phyloP scores from a whole-genome alignment of 2,888 invertebrate species.

The Nephrotoma guestfalica region DNA sequence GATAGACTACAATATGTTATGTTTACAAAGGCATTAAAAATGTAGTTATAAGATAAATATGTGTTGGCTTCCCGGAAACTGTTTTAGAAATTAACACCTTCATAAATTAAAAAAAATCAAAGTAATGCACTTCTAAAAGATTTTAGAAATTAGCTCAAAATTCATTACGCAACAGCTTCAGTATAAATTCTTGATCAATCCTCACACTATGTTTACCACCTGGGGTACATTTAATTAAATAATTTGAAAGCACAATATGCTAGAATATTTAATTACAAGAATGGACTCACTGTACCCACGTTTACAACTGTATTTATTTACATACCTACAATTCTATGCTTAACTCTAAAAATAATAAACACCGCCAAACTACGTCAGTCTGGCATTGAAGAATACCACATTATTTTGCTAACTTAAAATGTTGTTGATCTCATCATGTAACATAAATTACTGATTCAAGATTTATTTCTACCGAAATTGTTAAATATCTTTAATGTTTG shows the following conservation, averaged over 20 bases:
- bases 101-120: background rate
- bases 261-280: no score
- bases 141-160: background rate
- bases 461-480: no score
- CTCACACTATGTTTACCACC: background rate
- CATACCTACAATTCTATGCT: background rate
- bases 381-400: no score
- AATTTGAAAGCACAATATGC: background rate
- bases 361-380: no score
- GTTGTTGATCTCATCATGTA: no score
- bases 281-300: no score
- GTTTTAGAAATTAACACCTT: background rate
- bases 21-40: background rate
- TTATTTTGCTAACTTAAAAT: no score
- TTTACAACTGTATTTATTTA: background rate
- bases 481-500: no score
- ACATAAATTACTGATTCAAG: no score
- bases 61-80: background rate
- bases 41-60: background rate
- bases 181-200: background rate
- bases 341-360: background rate
- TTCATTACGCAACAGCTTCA: background rate
- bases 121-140: background rate
- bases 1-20: background rate
- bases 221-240: background rate